phyloP scores from a whole-genome alignment of 2,888 invertebrate genomes.

The Spilarctia lutea region DNA sequence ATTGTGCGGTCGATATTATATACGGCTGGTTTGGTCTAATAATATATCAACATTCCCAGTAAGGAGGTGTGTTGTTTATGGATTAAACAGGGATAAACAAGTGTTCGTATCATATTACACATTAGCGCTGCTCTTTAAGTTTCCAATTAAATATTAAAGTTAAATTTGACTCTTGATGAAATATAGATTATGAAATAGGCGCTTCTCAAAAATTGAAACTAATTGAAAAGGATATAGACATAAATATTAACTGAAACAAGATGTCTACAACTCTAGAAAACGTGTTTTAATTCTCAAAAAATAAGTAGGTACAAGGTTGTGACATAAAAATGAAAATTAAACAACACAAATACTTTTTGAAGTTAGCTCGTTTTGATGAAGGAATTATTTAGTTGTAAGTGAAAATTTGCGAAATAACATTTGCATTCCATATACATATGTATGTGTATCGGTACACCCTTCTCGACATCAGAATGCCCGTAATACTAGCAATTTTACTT shows the following conservation, averaged over 20 bases:
- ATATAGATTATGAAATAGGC: too few species aligned
- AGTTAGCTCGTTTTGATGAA: neutral
- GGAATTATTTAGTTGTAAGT: neutral
- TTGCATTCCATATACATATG: neutral
- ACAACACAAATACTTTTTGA: neutral
- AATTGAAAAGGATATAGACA: too few species aligned
- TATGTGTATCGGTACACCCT: neutral
- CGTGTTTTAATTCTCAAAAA: too few species aligned
- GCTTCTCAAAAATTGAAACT: neutral
- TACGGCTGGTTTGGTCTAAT: slow-evolving; percentile 5
- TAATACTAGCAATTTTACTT: slow-evolving; percentile 11
- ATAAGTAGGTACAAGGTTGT: too few species aligned
- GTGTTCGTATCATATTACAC: neutral
- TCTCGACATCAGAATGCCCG: slow-evolving; percentile 1
- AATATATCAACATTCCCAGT: slow-evolving; percentile 2
- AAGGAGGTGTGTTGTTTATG: neutral
- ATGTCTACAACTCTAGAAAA: too few species aligned
- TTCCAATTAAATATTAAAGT: neutral
- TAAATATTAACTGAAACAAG: too few species aligned
- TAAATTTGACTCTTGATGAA: too few species aligned
- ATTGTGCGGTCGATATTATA: neutral
- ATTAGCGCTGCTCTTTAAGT: neutral
- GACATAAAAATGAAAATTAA: neutral
- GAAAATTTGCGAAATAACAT: neutral
- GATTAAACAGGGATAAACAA: neutral